Evolutionary conservation across 2,797 vertebrate genomes (phyloP).

Genomic region (Notoglanidium macrostoma): DNA sequence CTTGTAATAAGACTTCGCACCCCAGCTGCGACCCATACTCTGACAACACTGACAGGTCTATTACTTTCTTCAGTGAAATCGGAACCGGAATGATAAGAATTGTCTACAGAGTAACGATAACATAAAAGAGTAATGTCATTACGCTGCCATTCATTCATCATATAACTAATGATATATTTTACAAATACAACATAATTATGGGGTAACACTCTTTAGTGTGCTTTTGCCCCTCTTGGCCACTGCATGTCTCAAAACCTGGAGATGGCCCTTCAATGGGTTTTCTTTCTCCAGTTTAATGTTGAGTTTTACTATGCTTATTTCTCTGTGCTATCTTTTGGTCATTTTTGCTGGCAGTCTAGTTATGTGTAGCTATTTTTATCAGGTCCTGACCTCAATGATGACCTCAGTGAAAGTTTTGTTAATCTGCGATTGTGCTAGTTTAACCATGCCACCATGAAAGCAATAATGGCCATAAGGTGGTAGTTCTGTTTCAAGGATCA

Average conservation of each 20-base stretch:
- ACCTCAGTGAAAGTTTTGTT: background rate
- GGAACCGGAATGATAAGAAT: background rate
- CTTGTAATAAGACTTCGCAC: background rate
- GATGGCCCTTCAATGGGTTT: background rate
- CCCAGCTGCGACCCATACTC: conserved; percentile 6
- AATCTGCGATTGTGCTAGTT: background rate
- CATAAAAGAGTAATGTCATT: background rate
- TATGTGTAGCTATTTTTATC: background rate
- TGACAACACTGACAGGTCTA: background rate
- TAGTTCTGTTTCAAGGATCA: background rate
- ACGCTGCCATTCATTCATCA: background rate
- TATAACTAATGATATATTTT: background rate
- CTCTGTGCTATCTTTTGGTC: background rate
- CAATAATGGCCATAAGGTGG: background rate
- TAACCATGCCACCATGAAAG: background rate
- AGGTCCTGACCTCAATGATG: background rate
- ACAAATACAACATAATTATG: background rate
- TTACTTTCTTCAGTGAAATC: background rate
- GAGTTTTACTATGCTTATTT: background rate
- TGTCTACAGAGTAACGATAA: background rate
- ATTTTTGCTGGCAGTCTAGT: background rate
- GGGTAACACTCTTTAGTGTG: background rate
- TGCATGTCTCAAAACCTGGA: background rate
- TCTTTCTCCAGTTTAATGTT: background rate
- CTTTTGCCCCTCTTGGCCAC: background rate